These are phyloP conservation scores for Chascanopsetta lugubris DNA, from an alignment of 2,113 vertebrate genomes.

Conservation along the genomic window DNA sequence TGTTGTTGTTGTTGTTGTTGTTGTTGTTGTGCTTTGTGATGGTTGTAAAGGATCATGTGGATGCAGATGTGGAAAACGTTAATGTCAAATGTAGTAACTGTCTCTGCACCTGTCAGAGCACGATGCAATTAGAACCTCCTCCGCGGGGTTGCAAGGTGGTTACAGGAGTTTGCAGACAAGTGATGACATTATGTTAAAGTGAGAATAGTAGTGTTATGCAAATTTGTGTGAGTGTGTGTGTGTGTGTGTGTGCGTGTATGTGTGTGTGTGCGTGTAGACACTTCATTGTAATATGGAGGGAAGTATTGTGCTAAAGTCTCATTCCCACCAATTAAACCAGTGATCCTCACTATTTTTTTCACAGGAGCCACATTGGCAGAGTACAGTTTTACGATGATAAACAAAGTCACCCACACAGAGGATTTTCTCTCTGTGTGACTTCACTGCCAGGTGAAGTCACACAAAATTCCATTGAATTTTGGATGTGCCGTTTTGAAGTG, in stretches of 20 bases:
- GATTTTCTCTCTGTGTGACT: no score
- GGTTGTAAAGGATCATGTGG: not conserved
- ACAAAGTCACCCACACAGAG: no score
- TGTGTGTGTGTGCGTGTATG: not conserved
- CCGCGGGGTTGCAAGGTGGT: conserved; percentile 7
- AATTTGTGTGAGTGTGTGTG: not conserved
- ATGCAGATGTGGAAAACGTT: conserved; percentile 1
- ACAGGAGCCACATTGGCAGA: no score
- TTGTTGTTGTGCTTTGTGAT: not conserved
- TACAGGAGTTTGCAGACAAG: conserved; percentile 4
- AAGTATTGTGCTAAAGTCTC: not conserved
- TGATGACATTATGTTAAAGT: conserved; percentile 21
- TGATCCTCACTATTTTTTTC: no score
- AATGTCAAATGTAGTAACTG: not conserved
- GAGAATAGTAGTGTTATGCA: not conserved
- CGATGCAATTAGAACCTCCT: conserved; percentile 1
- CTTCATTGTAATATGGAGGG: not conserved
- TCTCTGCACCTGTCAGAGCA: conserved; percentile 10
- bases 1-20: not conserved
- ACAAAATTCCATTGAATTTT: no score
- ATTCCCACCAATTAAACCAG: not conserved
- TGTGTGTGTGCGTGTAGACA: not conserved
- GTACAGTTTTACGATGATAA: no score
- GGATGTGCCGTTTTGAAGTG: no score
- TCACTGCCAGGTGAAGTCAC: no score